Base-by-base conservation (phyloP, 1,140 invertebrate genomes). In the Phenacoccus solenopsis region DNA sequence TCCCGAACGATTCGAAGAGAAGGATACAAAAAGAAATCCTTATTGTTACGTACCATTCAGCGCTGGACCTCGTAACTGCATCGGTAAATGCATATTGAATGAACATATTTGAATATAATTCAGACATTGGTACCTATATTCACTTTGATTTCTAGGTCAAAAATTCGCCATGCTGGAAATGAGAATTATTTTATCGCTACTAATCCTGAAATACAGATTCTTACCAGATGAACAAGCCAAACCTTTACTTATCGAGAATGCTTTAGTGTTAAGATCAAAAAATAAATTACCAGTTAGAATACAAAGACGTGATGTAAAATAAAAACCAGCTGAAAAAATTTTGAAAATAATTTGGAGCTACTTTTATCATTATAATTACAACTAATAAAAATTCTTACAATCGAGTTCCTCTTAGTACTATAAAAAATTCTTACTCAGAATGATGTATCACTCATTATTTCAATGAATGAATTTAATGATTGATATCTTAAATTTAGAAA, bases 51-150 rank as follows among this genome's bases (percentile, higher is more conserved):
- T 91, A 32, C 85, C 88, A 1, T 91, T 91, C 73, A 89, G 87
- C 67, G 88, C 87, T 56, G 89, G 88, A 1, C 81, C 84, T 0
- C 82, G 89, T 49, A 90, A 90, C 76, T 91, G 89, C 72, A 89
- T 91, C 72, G 88, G 87, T 84, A 77, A 77, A 71, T 72, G 1
- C 20, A 59, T 20, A n/a, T 59, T 9, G 7, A 16, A 59, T 9
- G 7, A 7, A 59, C 56, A 7, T 20, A 59, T 59, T 22, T 10
- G 21, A 59, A 16, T 59, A 38, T 9, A 10, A 10, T 10, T n/a
- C 32, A 38, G n/a, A 9, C n/a, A 59, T 59, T 16, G 5, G 16
- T 59, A 20, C 56, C 21, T 59, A 20, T 59, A 20, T 20, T 59
- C 16, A 20, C 16, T 59, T 59, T 1, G 13, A 64, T 64, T 76